Percentiles rank a stretch among this genome's conserved stretches.
These are phyloP conservation scores for Pachycephus smyrnensis DNA, from an alignment of 2,888 invertebrate genomes.

Conservation along the genomic window DNA sequence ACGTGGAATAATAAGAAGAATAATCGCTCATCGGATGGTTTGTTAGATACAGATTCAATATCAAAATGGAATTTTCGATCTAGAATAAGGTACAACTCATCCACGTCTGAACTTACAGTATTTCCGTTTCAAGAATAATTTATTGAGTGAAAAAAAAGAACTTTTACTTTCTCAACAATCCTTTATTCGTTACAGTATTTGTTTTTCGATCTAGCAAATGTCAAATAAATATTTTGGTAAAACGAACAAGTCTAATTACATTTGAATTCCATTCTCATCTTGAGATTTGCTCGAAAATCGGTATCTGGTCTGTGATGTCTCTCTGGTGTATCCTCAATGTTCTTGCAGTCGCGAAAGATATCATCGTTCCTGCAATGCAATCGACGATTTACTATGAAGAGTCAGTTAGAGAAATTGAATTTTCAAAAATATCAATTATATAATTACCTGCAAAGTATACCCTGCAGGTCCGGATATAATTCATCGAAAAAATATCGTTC, in stretches of 20 bases:
- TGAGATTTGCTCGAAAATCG: constrained; percentile 22
- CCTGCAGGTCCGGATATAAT: constrained; percentile 28
- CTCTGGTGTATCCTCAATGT: constrained; percentile 1
- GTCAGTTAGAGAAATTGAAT: not conserved
- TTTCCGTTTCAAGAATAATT: constrained; percentile 36
- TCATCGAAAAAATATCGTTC: constrained; percentile 33
- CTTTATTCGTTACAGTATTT: not conserved
- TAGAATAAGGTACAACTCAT: not conserved
- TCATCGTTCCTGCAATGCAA: constrained; percentile 20
- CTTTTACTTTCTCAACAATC: not conserved
- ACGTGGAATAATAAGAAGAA: not conserved
- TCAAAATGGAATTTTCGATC: not conserved
- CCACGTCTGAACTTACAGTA: not conserved
- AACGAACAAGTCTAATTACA: constrained; percentile 8
- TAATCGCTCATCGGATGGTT: not conserved
- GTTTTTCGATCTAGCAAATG: not conserved
- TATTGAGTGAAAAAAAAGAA: not conserved
- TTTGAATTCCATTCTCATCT: constrained; percentile 28
- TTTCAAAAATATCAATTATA: not conserved
- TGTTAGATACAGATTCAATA: not conserved
- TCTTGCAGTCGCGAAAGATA: constrained; percentile 36
- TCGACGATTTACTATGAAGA: not conserved
- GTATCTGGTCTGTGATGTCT: not conserved
- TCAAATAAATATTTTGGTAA: not conserved
- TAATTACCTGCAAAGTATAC: constrained; percentile 47